These are phyloP conservation scores for Atrina japonica DNA, from an alignment of 2,888 invertebrate genomes.

Conservation along the genomic window DNA sequence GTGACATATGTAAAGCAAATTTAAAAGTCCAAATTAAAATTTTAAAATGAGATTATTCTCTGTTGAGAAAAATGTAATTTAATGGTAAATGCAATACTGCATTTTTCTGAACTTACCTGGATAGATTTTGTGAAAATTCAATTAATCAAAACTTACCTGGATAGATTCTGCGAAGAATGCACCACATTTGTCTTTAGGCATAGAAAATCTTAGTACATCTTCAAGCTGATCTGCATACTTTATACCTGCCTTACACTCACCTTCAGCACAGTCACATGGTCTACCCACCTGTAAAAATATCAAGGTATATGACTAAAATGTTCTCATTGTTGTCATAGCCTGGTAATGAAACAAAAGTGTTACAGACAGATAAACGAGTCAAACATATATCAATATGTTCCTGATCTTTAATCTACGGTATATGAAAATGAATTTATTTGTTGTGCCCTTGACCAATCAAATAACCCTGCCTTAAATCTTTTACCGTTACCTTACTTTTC, in stretches of 20 bases:
- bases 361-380: not conserved
- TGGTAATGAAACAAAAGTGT: not conserved
- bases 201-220: constrained; percentile 88
- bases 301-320: not conserved
- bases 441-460: too few species aligned
- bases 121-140: constrained; percentile 98
- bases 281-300: constrained; percentile 45
- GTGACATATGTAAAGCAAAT: too few species aligned
- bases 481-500: too few species aligned
- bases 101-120: too few species aligned
- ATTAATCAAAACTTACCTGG: too few species aligned
- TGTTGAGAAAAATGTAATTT: too few species aligned
- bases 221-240: constrained; percentile 92
- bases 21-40: too few species aligned
- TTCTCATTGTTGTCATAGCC: not conserved
- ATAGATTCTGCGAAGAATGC: constrained; percentile 97
- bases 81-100: too few species aligned
- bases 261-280: constrained; percentile 71
- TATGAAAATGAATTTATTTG: not conserved
- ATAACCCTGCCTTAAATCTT: too few species aligned
- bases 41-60: too few species aligned
- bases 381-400: not conserved
- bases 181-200: constrained; percentile 89
- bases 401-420: not conserved
- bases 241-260: constrained; percentile 84